Percentiles rank a stretch among this genome's conserved stretches.
Conservation (phyloP, 2,797 vertebrate genomes). For the Phalanger gymnotis region DNA sequence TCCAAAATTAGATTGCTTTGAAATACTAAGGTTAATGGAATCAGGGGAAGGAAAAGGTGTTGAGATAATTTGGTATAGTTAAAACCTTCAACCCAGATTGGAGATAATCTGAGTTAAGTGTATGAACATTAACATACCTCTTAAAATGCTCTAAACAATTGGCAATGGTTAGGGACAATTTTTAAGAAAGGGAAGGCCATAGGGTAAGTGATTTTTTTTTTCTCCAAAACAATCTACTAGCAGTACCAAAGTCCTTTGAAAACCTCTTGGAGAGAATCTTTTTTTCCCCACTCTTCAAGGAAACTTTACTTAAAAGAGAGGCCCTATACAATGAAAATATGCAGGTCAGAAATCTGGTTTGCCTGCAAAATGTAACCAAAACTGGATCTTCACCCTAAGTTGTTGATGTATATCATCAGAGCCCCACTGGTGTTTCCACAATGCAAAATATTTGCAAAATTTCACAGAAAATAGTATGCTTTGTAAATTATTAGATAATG, state of each 20-base stretch:
- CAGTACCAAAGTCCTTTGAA: conserved; percentile 28
- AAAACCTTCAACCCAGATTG: conserved; percentile 72
- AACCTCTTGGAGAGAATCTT: background rate
- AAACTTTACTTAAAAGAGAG: conserved; percentile 40
- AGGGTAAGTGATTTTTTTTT: conserved; percentile 14
- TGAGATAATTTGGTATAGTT: conserved; percentile 63
- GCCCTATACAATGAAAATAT: conserved; percentile 12
- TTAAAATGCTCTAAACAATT: conserved; percentile 65
- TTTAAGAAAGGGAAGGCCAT: conserved; percentile 25
- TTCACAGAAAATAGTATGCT: background rate
- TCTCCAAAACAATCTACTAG: background rate
- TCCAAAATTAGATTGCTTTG: conserved; percentile 76
- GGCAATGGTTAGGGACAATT: conserved; percentile 44
- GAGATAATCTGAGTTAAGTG: conserved; percentile 75
- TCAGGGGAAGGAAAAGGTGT: conserved; percentile 66
- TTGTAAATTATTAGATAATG: background rate
- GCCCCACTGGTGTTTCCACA: background rate
- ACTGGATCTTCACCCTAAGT: background rate
- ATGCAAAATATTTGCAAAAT: background rate
- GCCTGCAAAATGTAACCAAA: conserved; percentile 28
- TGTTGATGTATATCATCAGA: background rate
- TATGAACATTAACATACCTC: conserved; percentile 66
- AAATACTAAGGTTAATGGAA: conserved; percentile 78
- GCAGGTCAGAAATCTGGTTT: background rate
- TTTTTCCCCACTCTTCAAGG: conserved; percentile 4